These are phyloP conservation scores for Chascanopsetta lugubris DNA, from an alignment of 2,113 vertebrate genomes.

Conservation along the genomic window DNA sequence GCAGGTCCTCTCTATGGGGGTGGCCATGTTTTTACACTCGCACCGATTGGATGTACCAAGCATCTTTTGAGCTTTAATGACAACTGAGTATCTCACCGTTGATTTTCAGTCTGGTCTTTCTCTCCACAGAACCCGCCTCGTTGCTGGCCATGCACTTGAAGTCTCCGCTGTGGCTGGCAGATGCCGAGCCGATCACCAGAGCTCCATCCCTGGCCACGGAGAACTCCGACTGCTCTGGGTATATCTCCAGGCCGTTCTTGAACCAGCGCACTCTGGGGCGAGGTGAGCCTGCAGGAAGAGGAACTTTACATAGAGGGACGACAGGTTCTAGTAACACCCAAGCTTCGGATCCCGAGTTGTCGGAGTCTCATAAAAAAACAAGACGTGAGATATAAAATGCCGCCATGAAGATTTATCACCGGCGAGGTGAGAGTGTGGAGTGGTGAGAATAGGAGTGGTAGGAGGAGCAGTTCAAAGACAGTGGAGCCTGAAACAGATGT, in stretches of 20 bases:
- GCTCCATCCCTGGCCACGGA: constrained; percentile 78
- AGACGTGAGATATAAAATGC: constrained; percentile 40
- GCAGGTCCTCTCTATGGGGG: too few species aligned
- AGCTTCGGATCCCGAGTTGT: constrained; percentile 63
- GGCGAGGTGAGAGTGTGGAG: constrained; percentile 30
- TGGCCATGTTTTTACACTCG: too few species aligned
- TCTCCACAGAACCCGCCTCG: constrained; percentile 84
- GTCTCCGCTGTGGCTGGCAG: constrained; percentile 83
- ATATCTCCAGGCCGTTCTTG: constrained; percentile 83
- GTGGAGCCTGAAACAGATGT: constrained; percentile 68
- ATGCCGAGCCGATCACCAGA: constrained; percentile 81
- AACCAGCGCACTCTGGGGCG: constrained; percentile 84
- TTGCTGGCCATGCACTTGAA: constrained; percentile 87
- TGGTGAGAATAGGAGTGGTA: constrained; percentile 29
- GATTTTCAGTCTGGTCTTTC: constrained; percentile 84
- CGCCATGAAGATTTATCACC: constrained; percentile 58
- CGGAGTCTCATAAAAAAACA: constrained; percentile 36
- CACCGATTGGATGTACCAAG: too few species aligned
- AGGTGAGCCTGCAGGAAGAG: constrained; percentile 81
- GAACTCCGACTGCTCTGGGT: constrained; percentile 72
- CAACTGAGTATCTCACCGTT: constrained; percentile 86
- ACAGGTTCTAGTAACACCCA: constrained; percentile 39
- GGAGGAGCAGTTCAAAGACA: constrained; percentile 58
- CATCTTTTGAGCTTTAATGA: too few species aligned
- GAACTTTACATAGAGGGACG: constrained; percentile 52